Conservation (phyloP, 2,113 vertebrate species). For the Notothenia coriiceps region DNA sequence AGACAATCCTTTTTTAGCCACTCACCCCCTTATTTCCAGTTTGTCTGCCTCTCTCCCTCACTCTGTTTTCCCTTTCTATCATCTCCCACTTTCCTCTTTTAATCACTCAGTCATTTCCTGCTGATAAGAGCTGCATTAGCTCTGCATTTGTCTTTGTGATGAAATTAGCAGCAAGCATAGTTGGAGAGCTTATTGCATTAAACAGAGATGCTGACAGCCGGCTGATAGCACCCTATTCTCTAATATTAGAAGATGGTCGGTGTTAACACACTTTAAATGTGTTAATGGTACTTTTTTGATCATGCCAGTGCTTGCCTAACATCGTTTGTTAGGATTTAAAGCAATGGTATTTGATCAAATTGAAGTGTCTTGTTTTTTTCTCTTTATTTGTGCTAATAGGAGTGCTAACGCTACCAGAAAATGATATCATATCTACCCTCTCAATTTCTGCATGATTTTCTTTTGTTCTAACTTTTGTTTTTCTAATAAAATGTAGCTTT, state of each 20-base stretch:
- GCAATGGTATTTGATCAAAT: not conserved
- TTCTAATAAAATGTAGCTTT: not conserved
- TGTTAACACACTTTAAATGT: not conserved
- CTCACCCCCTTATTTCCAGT: not conserved
- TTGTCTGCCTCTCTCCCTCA: not conserved
- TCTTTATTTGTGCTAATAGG: not conserved
- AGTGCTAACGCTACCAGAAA: slow-evolving; percentile 5
- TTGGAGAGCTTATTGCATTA: slow-evolving; percentile 60
- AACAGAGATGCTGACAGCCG: slow-evolving; percentile 34
- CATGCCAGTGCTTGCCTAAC: not conserved
- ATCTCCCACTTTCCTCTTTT: slow-evolving; percentile 40
- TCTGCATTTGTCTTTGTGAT: slow-evolving; percentile 62
- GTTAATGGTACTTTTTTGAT: slow-evolving; percentile 9
- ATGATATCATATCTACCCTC: not conserved
- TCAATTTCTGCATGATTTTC: not conserved
- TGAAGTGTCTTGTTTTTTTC: not conserved
- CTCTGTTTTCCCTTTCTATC: slow-evolving; percentile 2
- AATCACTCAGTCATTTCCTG: slow-evolving; percentile 62
- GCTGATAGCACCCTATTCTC: slow-evolving; percentile 47
- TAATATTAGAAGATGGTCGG: not conserved
- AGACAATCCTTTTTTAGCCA: not conserved
- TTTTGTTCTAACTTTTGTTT: slow-evolving; percentile 1
- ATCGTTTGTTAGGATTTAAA: slow-evolving; percentile 5
- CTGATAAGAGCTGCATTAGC: slow-evolving; percentile 53
- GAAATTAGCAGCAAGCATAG: slow-evolving; percentile 50